Evolutionary conservation across 2,113 vertebrate genomes (phyloP).

Genomic region (Callaeas wilsoni): DNA sequence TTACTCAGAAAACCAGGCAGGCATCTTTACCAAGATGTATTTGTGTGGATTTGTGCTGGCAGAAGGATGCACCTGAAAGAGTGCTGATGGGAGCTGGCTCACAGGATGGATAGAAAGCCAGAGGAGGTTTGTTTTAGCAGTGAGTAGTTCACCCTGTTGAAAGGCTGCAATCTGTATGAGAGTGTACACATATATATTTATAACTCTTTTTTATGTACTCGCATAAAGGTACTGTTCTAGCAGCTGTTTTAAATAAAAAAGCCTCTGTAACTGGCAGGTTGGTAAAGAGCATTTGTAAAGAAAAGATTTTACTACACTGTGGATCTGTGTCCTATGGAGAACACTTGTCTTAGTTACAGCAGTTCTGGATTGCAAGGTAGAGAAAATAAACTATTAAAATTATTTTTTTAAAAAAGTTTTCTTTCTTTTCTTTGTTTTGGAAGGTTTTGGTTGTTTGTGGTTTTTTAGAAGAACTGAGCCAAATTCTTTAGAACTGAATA

Average conservation of each 20-base stretch:
- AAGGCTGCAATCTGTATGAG: background rate
- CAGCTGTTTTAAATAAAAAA: background rate
- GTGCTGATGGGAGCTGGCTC: background rate
- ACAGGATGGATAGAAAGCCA: background rate
- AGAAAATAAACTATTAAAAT: background rate
- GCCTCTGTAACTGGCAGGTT: background rate
- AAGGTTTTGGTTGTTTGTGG: rapidly evolving
- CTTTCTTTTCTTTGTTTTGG: rapidly evolving
- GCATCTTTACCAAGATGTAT: background rate
- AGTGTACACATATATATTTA: background rate
- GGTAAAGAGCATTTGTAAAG: background rate
- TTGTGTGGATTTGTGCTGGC: background rate
- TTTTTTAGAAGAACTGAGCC: background rate
- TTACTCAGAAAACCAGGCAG: background rate
- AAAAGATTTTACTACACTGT: background rate
- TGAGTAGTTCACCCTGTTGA: background rate
- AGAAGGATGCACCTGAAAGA: background rate
- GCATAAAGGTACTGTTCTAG: background rate
- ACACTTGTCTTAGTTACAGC: background rate
- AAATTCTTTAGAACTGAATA: background rate
- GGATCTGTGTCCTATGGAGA: background rate
- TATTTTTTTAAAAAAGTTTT: background rate
- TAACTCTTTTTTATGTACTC: background rate
- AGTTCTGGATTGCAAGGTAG: background rate
- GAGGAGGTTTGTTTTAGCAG: background rate